phyloP scores from a whole-genome alignment of 1,140 invertebrate genomes.

The Caenorhabditis latens region DNA sequence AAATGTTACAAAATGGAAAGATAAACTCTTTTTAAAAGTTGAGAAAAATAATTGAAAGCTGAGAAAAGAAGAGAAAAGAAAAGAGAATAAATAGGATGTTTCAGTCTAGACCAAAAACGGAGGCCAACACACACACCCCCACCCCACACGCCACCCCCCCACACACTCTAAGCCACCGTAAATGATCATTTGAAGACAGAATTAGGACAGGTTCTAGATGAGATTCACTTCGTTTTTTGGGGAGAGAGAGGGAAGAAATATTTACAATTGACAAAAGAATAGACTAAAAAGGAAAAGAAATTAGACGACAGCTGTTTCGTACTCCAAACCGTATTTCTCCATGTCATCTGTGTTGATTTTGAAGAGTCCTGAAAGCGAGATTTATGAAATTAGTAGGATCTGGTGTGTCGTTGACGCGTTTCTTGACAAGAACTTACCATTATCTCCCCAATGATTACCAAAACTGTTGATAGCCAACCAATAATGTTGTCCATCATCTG shows the following conservation, averaged over 20 bases:
- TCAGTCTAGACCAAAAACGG: too few species aligned
- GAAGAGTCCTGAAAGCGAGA: conserved; percentile 71
- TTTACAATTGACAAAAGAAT: conserved; percentile 5
- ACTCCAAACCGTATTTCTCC: conserved; percentile 75
- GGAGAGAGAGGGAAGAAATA: background rate
- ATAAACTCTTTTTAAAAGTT: background rate
- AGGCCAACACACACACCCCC: too few species aligned
- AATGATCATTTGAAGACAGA: too few species aligned
- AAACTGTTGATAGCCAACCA: conserved; percentile 76
- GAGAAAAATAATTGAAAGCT: background rate
- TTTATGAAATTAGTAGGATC: background rate
- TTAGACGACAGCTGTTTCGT: conserved; percentile 70
- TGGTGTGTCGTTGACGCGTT: background rate
- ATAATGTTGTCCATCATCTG: conserved; percentile 71
- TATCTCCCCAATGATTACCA: conserved; percentile 76
- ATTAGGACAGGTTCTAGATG: too few species aligned
- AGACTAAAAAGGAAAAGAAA: background rate
- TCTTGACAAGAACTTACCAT: conserved; percentile 64
- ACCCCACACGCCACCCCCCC: too few species aligned
- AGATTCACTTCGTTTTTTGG: background rate
- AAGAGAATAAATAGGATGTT: too few species aligned
- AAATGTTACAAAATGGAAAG: background rate
- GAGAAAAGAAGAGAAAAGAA: background rate
- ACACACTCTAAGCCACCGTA: too few species aligned
- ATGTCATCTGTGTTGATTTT: conserved; percentile 73